Conservation (phyloP, 2,888 invertebrate genomes). For the Phrixothrix hirtus region DNA sequence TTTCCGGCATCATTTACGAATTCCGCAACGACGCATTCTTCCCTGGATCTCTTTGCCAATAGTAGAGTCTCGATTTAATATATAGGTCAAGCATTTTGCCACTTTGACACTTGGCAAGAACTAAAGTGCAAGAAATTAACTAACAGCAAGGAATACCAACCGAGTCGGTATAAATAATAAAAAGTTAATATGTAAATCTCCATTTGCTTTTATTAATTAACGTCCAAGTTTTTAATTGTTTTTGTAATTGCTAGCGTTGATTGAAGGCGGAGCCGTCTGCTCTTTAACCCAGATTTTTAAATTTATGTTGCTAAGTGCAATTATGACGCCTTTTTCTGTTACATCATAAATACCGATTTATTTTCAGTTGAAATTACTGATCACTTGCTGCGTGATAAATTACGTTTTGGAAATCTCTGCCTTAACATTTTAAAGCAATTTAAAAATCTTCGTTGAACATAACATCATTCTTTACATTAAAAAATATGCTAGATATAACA, state of each 20-base stretch:
- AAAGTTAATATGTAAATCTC: not conserved
- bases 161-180: no score
- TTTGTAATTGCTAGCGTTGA: not conserved
- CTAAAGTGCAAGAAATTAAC: not conserved
- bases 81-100: not conserved
- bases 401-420: no score
- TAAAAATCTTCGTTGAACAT: no score
- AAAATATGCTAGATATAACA: no score
- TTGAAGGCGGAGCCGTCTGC: not conserved
- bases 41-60: no score
- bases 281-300: constrained; percentile 1
- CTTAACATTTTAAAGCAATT: no score
- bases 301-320: not conserved
- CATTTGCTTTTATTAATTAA: not conserved
- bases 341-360: not conserved
- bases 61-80: not conserved
- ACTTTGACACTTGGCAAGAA: not conserved
- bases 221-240: not conserved
- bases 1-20: no score
- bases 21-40: no score
- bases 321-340: not conserved
- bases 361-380: no score
- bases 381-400: no score
- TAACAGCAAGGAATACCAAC: no score
- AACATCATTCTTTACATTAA: no score